phyloP scores from a whole-genome alignment of 2,797 vertebrate species.

The Eidolon dupreanum region DNA sequence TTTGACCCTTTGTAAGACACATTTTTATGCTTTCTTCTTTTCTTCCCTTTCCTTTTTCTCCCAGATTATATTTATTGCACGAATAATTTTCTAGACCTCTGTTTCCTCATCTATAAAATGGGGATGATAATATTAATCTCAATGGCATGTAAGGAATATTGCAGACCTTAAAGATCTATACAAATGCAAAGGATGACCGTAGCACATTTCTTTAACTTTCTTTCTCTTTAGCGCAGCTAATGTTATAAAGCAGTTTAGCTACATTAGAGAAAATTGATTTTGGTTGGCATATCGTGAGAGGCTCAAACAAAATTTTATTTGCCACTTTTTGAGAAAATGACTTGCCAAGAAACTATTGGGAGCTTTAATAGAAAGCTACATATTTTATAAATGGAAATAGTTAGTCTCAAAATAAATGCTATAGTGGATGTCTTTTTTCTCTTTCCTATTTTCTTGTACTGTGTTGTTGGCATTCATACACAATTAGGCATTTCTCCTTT shows the following conservation, averaged over 20 bases:
- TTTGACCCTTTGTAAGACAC: neutral
- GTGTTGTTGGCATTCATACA: constrained; percentile 24
- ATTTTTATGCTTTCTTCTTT: neutral
- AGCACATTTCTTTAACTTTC: neutral
- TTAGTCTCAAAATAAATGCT: constrained; percentile 30
- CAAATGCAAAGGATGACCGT: neutral
- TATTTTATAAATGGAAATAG: constrained; percentile 66
- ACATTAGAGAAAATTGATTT: neutral
- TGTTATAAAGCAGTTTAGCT: neutral
- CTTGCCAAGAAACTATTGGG: constrained; percentile 63
- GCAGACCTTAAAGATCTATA: neutral
- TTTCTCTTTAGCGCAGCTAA: neutral
- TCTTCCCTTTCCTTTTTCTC: neutral
- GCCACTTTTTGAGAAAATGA: constrained; percentile 62
- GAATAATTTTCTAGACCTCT: constrained; percentile 18
- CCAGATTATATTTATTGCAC: neutral
- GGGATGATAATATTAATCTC: neutral
- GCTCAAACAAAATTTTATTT: constrained; percentile 61
- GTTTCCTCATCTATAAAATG: neutral
- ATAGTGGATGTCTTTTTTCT: neutral
- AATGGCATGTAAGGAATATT: neutral
- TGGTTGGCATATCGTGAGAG: constrained; percentile 59
- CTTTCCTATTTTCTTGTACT: neutral
- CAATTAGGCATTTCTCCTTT: constrained; percentile 54
- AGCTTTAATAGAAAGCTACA: constrained; percentile 50